These are phyloP conservation scores for Samia ricini DNA, from an alignment of 1,140 invertebrate species.

Conservation along the genomic window DNA sequence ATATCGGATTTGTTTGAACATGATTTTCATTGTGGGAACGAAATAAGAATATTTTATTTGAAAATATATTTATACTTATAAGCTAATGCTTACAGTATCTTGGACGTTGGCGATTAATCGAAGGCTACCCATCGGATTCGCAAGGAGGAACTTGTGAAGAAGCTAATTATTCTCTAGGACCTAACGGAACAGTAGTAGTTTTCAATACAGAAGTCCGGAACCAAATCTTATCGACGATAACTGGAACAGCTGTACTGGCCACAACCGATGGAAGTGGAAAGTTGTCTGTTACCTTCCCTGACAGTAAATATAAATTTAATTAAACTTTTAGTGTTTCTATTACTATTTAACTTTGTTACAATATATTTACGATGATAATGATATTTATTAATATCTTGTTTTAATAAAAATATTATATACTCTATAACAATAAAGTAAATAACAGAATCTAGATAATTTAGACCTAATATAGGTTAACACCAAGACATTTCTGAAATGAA, in stretches of 20 bases:
- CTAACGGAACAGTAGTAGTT: conserved; percentile 20
- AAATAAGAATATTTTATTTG: too few relatives aligned
- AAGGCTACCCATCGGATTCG: conserved; percentile 32
- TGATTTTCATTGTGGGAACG: too few relatives aligned
- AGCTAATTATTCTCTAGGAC: conserved; percentile 29
- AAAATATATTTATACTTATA: not conserved
- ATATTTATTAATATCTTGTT: not conserved
- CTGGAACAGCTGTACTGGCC: conserved; percentile 29
- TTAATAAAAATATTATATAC: too few relatives aligned
- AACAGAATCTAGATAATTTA: not conserved
- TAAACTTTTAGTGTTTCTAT: not conserved
- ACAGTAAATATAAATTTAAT: conserved; percentile 17
- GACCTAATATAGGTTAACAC: too few relatives aligned
- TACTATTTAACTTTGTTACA: too few relatives aligned
- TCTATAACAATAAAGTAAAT: too few relatives aligned
- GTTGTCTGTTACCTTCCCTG: conserved; percentile 35
- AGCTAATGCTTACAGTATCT: conserved; percentile 27
- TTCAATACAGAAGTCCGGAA: conserved; percentile 44
- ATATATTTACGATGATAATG: not conserved
- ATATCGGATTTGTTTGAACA: too few relatives aligned
- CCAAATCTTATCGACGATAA: conserved; percentile 27
- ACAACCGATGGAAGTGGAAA: conserved; percentile 30
- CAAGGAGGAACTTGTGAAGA: conserved; percentile 40
- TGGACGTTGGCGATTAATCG: conserved; percentile 39
- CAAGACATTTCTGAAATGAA: too few relatives aligned